Percentiles rank a stretch among this genome's conserved stretches.
phyloP scores from a whole-genome alignment of 2,113 vertebrate species.

The Casuarius casuarius region DNA sequence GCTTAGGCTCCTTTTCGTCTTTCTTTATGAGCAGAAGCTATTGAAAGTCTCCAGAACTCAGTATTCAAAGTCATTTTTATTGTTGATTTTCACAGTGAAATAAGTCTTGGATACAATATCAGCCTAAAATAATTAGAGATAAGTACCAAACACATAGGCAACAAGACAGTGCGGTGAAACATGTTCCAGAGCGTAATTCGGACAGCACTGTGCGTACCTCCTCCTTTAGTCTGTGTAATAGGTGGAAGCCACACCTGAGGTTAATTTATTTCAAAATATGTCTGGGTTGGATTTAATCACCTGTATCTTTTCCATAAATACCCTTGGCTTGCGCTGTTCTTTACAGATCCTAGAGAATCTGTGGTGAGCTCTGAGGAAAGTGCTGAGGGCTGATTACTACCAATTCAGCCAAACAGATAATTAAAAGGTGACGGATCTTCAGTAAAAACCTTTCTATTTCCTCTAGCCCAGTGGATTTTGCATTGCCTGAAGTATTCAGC shows the following conservation, averaged over 20 bases:
- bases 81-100: slow-evolving; percentile 26
- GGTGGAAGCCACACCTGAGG: neutral
- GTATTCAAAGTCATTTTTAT: neutral
- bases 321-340: neutral
- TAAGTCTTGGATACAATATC: neutral
- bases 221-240: neutral
- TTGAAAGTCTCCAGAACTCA: neutral
- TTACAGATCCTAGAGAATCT: neutral
- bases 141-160: neutral
- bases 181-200: neutral
- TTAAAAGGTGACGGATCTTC: neutral
- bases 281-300: neutral
- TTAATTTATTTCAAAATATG: neutral
- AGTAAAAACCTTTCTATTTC: neutral
- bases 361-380: neutral
- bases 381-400: neutral
- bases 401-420: neutral
- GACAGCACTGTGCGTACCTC: neutral
- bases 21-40: neutral
- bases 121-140: neutral
- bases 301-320: neutral
- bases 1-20: neutral
- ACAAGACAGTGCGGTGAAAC: neutral
- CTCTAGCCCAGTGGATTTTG: neutral
- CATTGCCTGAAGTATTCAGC: neutral